Conservation (phyloP, 2,888 invertebrate genomes). For the Drosophila paracracens region DNA sequence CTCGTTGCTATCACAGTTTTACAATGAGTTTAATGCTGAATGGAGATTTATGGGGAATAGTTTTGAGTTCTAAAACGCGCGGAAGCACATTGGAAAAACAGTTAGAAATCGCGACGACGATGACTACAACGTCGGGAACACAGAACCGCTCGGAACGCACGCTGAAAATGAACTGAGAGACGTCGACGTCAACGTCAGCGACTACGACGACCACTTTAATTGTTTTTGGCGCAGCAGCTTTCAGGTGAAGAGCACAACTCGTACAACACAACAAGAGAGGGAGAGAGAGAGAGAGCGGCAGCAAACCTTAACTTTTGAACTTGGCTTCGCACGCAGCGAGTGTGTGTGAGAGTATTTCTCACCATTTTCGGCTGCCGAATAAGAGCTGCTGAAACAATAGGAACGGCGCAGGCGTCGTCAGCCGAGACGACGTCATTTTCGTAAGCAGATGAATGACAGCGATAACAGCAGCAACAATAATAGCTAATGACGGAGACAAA, state of each 20-base stretch:
- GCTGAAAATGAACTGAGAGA: slow-evolving; percentile 70
- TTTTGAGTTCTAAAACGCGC: slow-evolving; percentile 53
- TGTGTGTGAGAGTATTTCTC: slow-evolving; percentile 19
- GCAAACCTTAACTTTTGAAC: slow-evolving; percentile 62
- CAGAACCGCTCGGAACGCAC: slow-evolving; percentile 66
- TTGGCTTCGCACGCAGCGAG: slow-evolving; percentile 63
- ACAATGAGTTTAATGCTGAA: slow-evolving; percentile 5
- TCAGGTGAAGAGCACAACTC: slow-evolving; percentile 33
- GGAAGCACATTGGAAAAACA: slow-evolving; percentile 53
- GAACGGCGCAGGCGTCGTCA: slow-evolving; percentile 43
- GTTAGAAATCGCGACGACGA: slow-evolving; percentile 34
- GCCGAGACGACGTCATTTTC: slow-evolving; percentile 66
- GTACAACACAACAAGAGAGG: slow-evolving; percentile 17
- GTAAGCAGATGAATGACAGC: slow-evolving; percentile 31
- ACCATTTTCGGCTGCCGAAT: slow-evolving; percentile 44
- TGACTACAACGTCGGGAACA: slow-evolving; percentile 43
- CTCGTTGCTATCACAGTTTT: slow-evolving; percentile 56
- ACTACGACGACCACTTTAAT: slow-evolving; percentile 31
- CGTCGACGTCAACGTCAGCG: slow-evolving; percentile 27
- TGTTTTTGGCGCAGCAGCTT: slow-evolving; percentile 68
- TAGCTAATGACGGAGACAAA: slow-evolving; percentile 25
- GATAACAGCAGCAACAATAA: slow-evolving; percentile 28
- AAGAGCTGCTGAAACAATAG: slow-evolving; percentile 17
- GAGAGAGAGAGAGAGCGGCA: slow-evolving; percentile 12
- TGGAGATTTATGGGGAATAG: slow-evolving; percentile 22